These are phyloP conservation scores for Himalopsyche phryganea DNA, from an alignment of 1,140 invertebrate genomes.

Conservation along the genomic window DNA sequence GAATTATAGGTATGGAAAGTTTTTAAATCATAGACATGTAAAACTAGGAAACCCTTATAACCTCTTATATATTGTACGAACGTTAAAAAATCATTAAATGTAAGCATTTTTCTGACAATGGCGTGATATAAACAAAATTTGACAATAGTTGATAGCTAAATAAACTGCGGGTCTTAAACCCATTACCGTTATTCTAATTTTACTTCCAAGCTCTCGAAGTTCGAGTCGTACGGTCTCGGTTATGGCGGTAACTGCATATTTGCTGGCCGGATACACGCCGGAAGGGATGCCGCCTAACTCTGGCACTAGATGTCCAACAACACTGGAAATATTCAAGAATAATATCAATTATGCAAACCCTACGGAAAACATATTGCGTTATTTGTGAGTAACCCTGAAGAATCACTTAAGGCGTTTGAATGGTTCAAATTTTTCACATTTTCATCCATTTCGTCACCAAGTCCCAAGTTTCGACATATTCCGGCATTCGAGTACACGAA, in stretches of 20 bases:
- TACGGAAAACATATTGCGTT: not conserved
- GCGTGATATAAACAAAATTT: too few relatives aligned
- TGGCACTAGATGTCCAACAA: slow-evolving; percentile 50
- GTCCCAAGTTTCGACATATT: too few relatives aligned
- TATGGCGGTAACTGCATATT: slow-evolving; percentile 66
- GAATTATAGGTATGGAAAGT: too few relatives aligned
- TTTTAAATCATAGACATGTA: too few relatives aligned
- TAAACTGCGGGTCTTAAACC: too few relatives aligned
- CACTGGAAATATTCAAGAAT: slow-evolving; percentile 35
- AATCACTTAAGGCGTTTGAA: not conserved
- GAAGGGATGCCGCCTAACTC: slow-evolving; percentile 29
- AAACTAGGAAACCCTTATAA: too few relatives aligned
- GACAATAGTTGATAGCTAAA: too few relatives aligned
- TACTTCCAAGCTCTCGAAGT: slow-evolving; percentile 52
- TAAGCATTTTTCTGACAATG: too few relatives aligned
- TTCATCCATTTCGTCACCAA: too few relatives aligned
- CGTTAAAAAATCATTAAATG: too few relatives aligned
- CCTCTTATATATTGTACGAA: too few relatives aligned
- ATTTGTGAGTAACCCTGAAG: not conserved
- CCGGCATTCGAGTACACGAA: too few relatives aligned
- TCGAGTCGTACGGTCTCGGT: slow-evolving; percentile 62
- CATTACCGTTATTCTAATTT: slow-evolving; percentile 65
- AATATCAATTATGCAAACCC: not conserved
- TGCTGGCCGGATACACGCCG: slow-evolving; percentile 63
- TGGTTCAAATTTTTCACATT: not conserved